Base-by-base conservation (phyloP, 2,888 invertebrate species). In the Volucella inanis region DNA sequence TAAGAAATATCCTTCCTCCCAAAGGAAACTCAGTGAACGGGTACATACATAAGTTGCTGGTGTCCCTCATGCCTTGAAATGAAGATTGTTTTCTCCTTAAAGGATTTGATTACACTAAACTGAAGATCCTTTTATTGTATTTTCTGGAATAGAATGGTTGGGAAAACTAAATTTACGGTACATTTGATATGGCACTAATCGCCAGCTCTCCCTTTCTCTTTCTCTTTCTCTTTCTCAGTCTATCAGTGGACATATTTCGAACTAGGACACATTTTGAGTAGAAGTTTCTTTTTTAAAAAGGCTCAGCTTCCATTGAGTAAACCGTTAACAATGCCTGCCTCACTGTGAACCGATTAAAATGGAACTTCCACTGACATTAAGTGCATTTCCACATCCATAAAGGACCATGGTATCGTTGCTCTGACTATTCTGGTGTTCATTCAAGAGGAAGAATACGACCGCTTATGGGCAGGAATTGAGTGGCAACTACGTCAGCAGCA, bases 1-100 rank as follows among this genome's bases (percentile, higher is more conserved):
- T 83, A 83, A 68, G 79, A 78, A 83, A 74, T 78, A 78, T 83
- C 68, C 72, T 64, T 43, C 10, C 39, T 6, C n/a, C 50, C 12
- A 31, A 3, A 31, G 31, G 31, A 31, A 31, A 6, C 31, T 31
- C 4, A 1, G n/a, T 38, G 45, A 61, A 64, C 57, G 31, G 76
- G 38, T 65, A 31, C 8, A 31, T 15, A 41, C 55, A 64, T 54
- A 45, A 61, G 31, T 41, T 55, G n/a, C 43, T 41, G 31, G 31
- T 31, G 31, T 52, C 22, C 47, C 1, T 18, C 14, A 31, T 12
- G 6, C 8, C 14, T 10, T 15, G 10, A 10, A 57, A 8, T 1
- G 43, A 18, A 57, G 38, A 39, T 12, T 15, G 41, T 22, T 55
- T 15, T 14, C 41, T 55, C 41, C n/a, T 43, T 22, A 12, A 39